Conservation (phyloP, 1,140 invertebrate species). For the Bombus cullumanus region DNA sequence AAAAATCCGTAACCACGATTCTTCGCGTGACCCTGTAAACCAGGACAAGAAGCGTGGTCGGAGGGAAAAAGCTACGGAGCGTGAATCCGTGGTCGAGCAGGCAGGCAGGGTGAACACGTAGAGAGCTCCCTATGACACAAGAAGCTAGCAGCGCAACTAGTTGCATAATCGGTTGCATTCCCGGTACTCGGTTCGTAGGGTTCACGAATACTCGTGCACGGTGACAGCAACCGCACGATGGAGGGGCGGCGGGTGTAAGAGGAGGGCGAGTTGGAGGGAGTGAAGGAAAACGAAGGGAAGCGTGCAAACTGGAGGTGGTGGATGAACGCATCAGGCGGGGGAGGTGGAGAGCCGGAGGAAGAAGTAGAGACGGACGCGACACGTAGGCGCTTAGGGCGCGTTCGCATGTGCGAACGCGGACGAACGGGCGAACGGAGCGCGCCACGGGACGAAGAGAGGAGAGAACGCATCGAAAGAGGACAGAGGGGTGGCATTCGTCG, state of each 20-base stretch:
- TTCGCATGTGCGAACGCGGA: constrained; percentile 27
- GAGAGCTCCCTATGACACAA: constrained; percentile 68
- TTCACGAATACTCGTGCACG: constrained; percentile 22
- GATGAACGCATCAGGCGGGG: not conserved
- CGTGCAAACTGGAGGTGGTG: not conserved
- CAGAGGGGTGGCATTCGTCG: constrained; percentile 37
- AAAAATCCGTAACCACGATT: not conserved
- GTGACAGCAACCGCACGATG: not conserved
- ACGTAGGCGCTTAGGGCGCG: constrained; percentile 52
- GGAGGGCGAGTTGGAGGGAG: not conserved
- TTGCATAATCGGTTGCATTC: constrained; percentile 77
- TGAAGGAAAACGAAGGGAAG: not conserved
- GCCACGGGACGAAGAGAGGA: constrained; percentile 26
- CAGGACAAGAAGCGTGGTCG: not conserved
- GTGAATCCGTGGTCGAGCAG: constrained; percentile 29
- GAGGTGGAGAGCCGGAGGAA: not conserved
- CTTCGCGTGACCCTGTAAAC: not conserved
- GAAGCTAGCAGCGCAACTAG: constrained; percentile 77
- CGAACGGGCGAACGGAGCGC: not conserved
- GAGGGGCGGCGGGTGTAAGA: not conserved
- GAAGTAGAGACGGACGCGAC: constrained; percentile 10
- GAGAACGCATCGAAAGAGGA: constrained; percentile 28
- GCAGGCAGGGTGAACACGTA: constrained; percentile 34
- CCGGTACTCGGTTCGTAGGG: constrained; percentile 38
- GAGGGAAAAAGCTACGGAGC: constrained; percentile 21